phyloP scores from a whole-genome alignment of 2,113 vertebrate genomes.

The Syngnathus typhle region DNA sequence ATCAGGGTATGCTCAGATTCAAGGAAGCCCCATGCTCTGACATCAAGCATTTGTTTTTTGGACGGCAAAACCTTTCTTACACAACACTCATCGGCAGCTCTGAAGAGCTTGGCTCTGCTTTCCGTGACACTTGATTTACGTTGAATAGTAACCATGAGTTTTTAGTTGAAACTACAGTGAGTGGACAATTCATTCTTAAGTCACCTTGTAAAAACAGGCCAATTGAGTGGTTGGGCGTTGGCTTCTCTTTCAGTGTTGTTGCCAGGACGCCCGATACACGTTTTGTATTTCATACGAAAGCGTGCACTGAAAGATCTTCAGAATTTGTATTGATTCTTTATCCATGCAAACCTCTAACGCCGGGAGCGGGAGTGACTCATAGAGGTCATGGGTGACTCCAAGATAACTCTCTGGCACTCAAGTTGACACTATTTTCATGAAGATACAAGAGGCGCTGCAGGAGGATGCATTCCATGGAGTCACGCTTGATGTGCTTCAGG shows the following conservation, averaged over 20 bases:
- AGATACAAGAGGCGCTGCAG: too few species aligned
- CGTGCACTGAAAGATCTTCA: background rate
- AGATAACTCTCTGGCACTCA: background rate
- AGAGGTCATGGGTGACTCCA: background rate
- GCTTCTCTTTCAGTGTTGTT: background rate
- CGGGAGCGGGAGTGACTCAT: conserved; percentile 10
- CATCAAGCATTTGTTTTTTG: background rate
- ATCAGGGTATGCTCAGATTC: background rate
- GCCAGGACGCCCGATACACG: background rate
- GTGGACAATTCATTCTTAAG: background rate
- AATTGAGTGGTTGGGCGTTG: background rate
- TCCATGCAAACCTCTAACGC: background rate
- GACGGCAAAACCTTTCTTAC: background rate
- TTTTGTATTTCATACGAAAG: background rate
- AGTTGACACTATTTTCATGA: background rate
- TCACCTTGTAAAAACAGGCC: background rate
- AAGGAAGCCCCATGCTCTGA: background rate
- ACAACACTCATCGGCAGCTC: background rate
- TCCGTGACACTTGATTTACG: background rate
- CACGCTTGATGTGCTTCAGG: background rate
- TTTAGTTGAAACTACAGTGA: background rate
- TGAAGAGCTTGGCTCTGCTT: background rate
- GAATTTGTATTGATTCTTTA: background rate
- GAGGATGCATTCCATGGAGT: background rate
- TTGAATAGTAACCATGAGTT: background rate